Evolutionary conservation across 1,140 invertebrate genomes (phyloP).

Genomic region (Oppia nitens): DNA sequence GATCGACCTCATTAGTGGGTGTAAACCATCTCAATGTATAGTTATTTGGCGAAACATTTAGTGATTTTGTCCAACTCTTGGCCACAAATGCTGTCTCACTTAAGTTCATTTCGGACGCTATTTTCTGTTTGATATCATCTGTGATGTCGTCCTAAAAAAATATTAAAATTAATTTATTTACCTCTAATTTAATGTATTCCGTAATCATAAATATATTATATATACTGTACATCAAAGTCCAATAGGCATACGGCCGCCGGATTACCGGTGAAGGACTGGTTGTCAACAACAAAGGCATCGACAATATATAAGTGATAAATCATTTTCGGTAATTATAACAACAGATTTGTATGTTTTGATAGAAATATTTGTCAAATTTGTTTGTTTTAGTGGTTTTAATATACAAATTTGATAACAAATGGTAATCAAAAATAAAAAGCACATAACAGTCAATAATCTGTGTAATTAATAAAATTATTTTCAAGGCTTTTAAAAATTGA

Average conservation of each 20-base stretch:
- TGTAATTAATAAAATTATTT: no score
- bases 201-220: slow-evolving; percentile 14
- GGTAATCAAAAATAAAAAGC: no score
- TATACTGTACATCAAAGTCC: slow-evolving; percentile 22
- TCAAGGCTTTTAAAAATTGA: no score
- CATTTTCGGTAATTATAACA: no score
- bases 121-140: slow-evolving; percentile 33
- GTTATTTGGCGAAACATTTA: not conserved
- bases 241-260: slow-evolving; percentile 38
- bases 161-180: not conserved
- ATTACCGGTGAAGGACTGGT: slow-evolving; percentile 34
- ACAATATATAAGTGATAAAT: slow-evolving; percentile 32
- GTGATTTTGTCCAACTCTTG: not conserved
- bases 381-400: no score
- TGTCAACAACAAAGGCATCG: slow-evolving; percentile 35
- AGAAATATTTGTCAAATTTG: no score
- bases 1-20: slow-evolving; percentile 36
- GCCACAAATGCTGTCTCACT: slow-evolving; percentile 41
- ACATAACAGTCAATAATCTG: no score
- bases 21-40: slow-evolving; percentile 40
- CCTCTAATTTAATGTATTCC: not conserved
- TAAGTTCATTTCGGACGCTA: slow-evolving; percentile 41
- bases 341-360: no score
- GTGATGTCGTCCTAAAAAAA: slow-evolving; percentile 23
- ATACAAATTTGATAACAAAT: no score